Evolutionary conservation across 2,113 vertebrate species (phyloP), one percentile per base, ranked within the genome.

Genomic region (Pseudolaguvia tuberculata): DNA sequence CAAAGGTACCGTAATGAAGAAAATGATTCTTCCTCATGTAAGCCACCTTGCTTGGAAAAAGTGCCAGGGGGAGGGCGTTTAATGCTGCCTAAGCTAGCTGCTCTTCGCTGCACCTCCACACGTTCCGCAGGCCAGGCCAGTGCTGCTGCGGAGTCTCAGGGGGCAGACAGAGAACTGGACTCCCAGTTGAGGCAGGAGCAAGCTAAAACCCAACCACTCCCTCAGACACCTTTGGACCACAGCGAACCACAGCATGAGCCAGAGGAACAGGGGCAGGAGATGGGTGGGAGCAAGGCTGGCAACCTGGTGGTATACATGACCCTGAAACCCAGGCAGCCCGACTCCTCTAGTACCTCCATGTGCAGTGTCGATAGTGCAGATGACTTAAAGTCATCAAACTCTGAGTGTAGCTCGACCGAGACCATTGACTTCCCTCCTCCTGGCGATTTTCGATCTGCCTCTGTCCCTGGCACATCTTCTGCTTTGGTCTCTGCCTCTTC

Each of bases 1-100:
- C 97, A 99, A 87, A 92, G 97, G 88, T 99, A 98, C 73, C 93
- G 97, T 83, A 97, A 97, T 17, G 97, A 99, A 81, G 95, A 98
- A 61, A 92, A 94, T 75, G 92, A 93, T 87, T 93, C 93, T 81
- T 94, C 92, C 77, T 85, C 93, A 78, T 87, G 93, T 89, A 93
- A 93, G 90, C 90, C 91, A 21, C 80, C 90, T 62, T 91, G 91
- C 88, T 91, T 93, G 84, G 93, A 95, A 88, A 93, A 92, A 89
- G 87, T 92, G 84, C 89, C 88, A 83, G 92, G 91, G 73, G 88
- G 91, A 89, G 82, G 79, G 63, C 70, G 72, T 74, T 91, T 92
- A 90, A 87, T 90, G 87, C 89, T 88, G 70, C 86, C 92, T 86
- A 94, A 93, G 88, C 53, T 80, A 67, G 75, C 89, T 86, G 74